Evolutionary conservation across 2,113 vertebrate genomes (phyloP).

Genomic region (Sula dactylatra): DNA sequence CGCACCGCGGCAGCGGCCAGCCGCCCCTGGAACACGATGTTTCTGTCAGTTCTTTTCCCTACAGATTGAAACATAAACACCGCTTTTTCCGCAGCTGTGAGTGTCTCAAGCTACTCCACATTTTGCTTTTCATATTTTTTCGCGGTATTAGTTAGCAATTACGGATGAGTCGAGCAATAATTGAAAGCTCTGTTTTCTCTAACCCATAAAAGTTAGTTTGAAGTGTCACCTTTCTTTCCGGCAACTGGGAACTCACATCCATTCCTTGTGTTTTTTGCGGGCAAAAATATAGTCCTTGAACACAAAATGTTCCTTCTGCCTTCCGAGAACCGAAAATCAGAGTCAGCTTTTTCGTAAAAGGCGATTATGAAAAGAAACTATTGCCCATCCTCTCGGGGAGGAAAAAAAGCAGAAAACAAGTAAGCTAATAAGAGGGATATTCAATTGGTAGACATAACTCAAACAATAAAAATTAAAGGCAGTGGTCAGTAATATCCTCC

Average conservation of each 20-base stretch:
- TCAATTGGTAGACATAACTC: conserved; percentile 77
- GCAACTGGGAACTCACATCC: conserved; percentile 1
- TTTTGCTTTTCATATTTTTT: neutral
- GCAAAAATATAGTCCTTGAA: conserved; percentile 7
- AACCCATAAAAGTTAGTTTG: conserved; percentile 43
- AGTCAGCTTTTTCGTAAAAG: neutral
- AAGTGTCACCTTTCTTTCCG: conserved; percentile 67
- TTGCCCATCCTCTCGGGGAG: neutral
- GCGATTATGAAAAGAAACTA: neutral
- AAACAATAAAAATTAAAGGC: conserved; percentile 78
- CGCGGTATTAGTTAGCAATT: neutral
- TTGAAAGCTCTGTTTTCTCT: conserved; percentile 47
- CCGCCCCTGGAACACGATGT: neutral
- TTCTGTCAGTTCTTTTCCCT: neutral
- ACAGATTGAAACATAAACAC: neutral
- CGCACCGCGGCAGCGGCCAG: neutral
- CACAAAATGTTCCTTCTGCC: neutral
- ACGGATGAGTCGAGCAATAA: conserved; percentile 5
- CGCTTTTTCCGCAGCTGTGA: neutral
- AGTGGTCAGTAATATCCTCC: conserved; percentile 77
- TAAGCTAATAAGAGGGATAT: conserved; percentile 55
- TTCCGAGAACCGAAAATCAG: neutral
- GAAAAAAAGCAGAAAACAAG: neutral
- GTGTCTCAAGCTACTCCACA: neutral
- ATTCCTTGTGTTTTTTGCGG: neutral